Percentiles rank a stretch among this genome's conserved stretches.
Evolutionary conservation across 37 sponge, comb jelly and placozoan species (phyloP).

Genomic region (Tethya wilhelma): DNA sequence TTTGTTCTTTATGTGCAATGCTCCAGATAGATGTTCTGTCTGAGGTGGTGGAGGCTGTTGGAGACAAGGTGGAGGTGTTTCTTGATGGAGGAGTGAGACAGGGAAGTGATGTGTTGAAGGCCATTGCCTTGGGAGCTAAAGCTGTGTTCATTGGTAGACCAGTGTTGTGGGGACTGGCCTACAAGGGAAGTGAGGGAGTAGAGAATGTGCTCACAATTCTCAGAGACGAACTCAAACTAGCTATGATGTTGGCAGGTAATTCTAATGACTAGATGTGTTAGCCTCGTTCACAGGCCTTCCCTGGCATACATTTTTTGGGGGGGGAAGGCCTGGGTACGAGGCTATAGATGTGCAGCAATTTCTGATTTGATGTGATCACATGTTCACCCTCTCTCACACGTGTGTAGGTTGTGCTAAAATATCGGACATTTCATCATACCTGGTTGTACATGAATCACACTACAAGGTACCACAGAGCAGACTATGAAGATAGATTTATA

Average conservation of each 20-base stretch:
- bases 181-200: constrained; percentile 84
- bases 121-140: constrained; percentile 89
- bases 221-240: constrained; percentile 72
- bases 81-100: constrained; percentile 90
- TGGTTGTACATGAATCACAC: constrained; percentile 67
- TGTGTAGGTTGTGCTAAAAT: constrained; percentile 54
- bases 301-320: no score
- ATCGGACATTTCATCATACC: constrained; percentile 28
- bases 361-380: no score
- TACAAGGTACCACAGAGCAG: constrained; percentile 15
- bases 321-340: no score
- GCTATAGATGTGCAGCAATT: no score
- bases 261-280: no score
- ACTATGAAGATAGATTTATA: no score
- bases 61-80: constrained; percentile 73
- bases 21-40: constrained; percentile 79
- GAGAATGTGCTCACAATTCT: constrained; percentile 70
- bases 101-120: constrained; percentile 92
- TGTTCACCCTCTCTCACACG: no score
- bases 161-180: constrained; percentile 89
- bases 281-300: no score
- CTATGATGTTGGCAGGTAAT: constrained; percentile 86
- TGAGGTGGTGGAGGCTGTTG: constrained; percentile 83
- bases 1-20: no score
- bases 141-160: constrained; percentile 92